These are phyloP conservation scores for Hyperoplus lanceolatus DNA, from an alignment of 2,797 vertebrate genomes.

Conservation along the genomic window DNA sequence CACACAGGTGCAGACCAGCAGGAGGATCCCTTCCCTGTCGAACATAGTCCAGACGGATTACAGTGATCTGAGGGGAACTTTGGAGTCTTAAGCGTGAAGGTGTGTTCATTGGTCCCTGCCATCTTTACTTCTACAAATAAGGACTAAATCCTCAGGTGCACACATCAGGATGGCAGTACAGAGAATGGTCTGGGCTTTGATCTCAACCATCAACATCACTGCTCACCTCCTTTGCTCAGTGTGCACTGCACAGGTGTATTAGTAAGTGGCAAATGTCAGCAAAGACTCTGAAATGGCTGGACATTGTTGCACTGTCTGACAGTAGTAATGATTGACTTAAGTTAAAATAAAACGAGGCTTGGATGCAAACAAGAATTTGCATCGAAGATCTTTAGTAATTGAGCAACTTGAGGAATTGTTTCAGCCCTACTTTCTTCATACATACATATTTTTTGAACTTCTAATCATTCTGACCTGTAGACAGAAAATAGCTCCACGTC, in stretches of 20 bases:
- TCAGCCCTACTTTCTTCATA: constrained; percentile 61
- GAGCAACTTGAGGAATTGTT: constrained; percentile 55
- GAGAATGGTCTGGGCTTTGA: constrained; percentile 68
- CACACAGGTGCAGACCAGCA: constrained; percentile 68
- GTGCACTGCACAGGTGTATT: constrained; percentile 42
- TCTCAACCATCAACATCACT: constrained; percentile 48
- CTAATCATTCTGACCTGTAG: constrained; percentile 71
- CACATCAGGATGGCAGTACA: constrained; percentile 46
- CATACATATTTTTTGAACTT: constrained; percentile 62
- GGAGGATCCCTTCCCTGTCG: constrained; percentile 80
- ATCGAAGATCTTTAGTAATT: too few species aligned
- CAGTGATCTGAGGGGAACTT: constrained; percentile 85
- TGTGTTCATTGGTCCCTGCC: constrained; percentile 78
- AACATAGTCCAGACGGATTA: constrained; percentile 82
- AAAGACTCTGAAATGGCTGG: constrained; percentile 32
- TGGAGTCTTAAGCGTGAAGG: constrained; percentile 85
- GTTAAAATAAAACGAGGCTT: too few species aligned
- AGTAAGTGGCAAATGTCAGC: constrained; percentile 44
- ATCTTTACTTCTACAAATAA: constrained; percentile 83
- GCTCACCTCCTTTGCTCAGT: constrained; percentile 49
- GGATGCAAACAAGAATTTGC: too few species aligned
- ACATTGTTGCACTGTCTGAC: constrained; percentile 16
- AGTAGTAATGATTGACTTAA: too few species aligned
- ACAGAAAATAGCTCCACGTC: constrained; percentile 78
- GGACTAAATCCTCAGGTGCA: constrained; percentile 79